phyloP scores from a whole-genome alignment of 2,113 vertebrate species.

The Chamaetylas fuelleborni region DNA sequence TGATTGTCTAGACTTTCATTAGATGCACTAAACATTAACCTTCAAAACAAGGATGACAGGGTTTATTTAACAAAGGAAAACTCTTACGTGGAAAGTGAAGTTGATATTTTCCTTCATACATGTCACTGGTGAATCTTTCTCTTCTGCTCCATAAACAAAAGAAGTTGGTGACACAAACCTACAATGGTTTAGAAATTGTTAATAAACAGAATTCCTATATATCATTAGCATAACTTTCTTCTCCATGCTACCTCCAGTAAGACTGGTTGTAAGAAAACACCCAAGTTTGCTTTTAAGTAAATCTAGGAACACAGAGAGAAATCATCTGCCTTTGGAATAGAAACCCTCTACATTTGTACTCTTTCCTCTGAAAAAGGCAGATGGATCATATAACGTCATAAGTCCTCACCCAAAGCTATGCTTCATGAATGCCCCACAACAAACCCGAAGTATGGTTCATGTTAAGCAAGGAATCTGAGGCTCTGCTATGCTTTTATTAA shows the following conservation, averaged over 20 bases:
- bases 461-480: not conserved
- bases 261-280: not conserved
- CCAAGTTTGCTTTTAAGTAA: not conserved
- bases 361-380: not conserved
- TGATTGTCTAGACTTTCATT: not conserved
- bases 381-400: not conserved
- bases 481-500: not conserved
- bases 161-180: slow-evolving; percentile 86
- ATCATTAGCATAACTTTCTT: not conserved
- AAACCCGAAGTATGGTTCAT: not conserved
- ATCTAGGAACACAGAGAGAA: not conserved
- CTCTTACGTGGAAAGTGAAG: slow-evolving; percentile 89
- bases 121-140: slow-evolving; percentile 30
- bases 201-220: not conserved
- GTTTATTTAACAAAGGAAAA: not conserved
- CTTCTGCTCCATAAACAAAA: slow-evolving; percentile 83
- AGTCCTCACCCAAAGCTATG: not conserved
- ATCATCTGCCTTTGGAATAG: not conserved
- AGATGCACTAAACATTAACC: not conserved
- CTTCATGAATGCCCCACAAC: not conserved
- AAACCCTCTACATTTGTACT: not conserved
- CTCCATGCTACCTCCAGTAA: not conserved
- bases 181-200: not conserved
- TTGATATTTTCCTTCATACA: slow-evolving; percentile 87
- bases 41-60: not conserved